phyloP scores from a whole-genome alignment of 2,888 invertebrate species.

The Catocala fraxini region DNA sequence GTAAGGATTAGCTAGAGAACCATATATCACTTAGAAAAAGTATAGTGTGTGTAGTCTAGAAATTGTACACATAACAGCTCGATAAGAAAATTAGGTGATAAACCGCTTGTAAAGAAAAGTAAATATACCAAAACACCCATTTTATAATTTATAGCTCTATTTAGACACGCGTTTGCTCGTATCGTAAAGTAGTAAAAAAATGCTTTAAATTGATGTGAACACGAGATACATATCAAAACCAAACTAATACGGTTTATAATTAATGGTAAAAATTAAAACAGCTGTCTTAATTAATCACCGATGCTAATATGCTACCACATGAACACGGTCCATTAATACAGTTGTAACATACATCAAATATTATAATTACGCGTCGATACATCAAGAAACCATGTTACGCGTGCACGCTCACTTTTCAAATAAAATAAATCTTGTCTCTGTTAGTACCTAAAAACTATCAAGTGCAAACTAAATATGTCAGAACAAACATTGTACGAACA shows the following conservation, averaged over 20 bases:
- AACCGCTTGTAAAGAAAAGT: too few species aligned
- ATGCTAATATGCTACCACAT: slow-evolving; percentile 12
- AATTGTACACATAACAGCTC: too few species aligned
- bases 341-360: slow-evolving; percentile 7
- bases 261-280: slow-evolving; percentile 34
- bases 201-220: slow-evolving; percentile 13
- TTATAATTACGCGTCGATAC: slow-evolving; percentile 27
- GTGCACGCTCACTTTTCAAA: too few species aligned
- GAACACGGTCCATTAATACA: slow-evolving; percentile 27
- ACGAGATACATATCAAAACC: slow-evolving; percentile 27
- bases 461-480: too few species aligned
- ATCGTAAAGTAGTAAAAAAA: background rate
- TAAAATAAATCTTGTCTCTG: too few species aligned
- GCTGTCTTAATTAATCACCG: slow-evolving; percentile 17
- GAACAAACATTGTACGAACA: too few species aligned
- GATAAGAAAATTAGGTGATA: too few species aligned
- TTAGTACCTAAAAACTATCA: too few species aligned
- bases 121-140: too few species aligned
- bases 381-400: slow-evolving; percentile 14
- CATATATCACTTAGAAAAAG: too few species aligned
- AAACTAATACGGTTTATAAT: slow-evolving; percentile 20
- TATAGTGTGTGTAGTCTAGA: too few species aligned
- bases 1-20: too few species aligned
- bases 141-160: background rate
- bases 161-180: background rate